A percentile compares a stretch with the other conserved stretches of the same genome.
These are phyloP conservation scores for Linnaemya tessellans DNA, from an alignment of 2,888 invertebrate genomes.

Conservation along the genomic window DNA sequence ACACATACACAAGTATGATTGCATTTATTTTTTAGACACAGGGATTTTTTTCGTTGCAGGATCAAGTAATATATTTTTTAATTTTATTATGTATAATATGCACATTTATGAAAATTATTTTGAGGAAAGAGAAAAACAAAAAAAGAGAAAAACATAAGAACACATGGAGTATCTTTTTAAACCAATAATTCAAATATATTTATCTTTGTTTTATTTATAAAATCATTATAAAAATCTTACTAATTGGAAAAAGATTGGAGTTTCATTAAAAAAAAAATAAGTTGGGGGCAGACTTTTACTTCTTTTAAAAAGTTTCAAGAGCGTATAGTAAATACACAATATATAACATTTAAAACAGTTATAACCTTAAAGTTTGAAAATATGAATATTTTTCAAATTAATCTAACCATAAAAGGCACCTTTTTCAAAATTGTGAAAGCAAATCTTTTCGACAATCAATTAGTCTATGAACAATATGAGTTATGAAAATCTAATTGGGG, in stretches of 20 bases:
- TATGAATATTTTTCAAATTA: too few species aligned
- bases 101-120: slow-evolving; percentile 62
- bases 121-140: slow-evolving; percentile 64
- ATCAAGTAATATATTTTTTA: slow-evolving; percentile 42
- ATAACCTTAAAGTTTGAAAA: too few species aligned
- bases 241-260: slow-evolving; percentile 28
- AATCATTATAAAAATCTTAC: slow-evolving; percentile 27
- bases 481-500: too few species aligned
- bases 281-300: too few species aligned
- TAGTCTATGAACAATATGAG: too few species aligned
- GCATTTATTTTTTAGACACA: slow-evolving; percentile 49
- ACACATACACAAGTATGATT: slow-evolving; percentile 55
- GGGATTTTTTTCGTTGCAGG: slow-evolving; percentile 61
- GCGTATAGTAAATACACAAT: slow-evolving; percentile 30
- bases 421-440: too few species aligned
- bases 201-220: slow-evolving; percentile 21
- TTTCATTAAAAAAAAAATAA: not conserved
- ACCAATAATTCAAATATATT: slow-evolving; percentile 39
- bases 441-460: too few species aligned
- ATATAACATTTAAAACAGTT: too few species aligned
- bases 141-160: slow-evolving; percentile 70
- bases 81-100: slow-evolving; percentile 61
- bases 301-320: slow-evolving; percentile 3
- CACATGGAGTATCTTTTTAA: slow-evolving; percentile 66
- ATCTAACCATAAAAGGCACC: too few species aligned